Conservation (phyloP, 2,113 vertebrate genomes). For the Tragelaphus imberbis region DNA sequence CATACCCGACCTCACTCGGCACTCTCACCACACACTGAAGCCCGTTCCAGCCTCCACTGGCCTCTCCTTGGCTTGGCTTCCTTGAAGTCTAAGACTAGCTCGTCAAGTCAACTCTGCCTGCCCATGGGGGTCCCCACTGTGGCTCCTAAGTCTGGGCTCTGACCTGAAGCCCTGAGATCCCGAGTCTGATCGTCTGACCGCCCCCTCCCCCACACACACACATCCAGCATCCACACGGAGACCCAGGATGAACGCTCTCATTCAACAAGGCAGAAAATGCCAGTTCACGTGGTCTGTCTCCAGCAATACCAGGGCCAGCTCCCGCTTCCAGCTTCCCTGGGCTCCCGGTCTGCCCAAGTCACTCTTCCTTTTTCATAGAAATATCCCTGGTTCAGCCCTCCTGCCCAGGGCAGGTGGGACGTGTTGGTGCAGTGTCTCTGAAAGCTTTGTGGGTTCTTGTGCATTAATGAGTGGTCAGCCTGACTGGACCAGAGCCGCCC, state of each 20-base stretch:
- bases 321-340: not conserved
- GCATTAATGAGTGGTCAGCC: accelerated
- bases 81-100: not conserved
- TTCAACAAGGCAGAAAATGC: not conserved
- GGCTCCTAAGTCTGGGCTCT: accelerated
- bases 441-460: not conserved
- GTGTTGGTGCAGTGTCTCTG: not conserved
- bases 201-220: accelerated
- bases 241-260: accelerated
- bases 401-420: not conserved
- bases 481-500: not conserved
- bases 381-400: accelerated
- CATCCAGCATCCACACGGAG: not conserved
- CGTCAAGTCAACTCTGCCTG: accelerated
- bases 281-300: not conserved
- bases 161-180: not conserved
- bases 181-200: not conserved
- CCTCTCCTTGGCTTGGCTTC: not conserved
- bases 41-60: not conserved
- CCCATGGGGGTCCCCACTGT: no score
- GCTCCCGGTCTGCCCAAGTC: accelerated
- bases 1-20: accelerated
- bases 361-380: accelerated
- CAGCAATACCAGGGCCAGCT: accelerated
- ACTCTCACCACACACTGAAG: accelerated